These are phyloP conservation scores for Philaethria dido DNA, from an alignment of 2,888 invertebrate genomes.

Conservation along the genomic window DNA sequence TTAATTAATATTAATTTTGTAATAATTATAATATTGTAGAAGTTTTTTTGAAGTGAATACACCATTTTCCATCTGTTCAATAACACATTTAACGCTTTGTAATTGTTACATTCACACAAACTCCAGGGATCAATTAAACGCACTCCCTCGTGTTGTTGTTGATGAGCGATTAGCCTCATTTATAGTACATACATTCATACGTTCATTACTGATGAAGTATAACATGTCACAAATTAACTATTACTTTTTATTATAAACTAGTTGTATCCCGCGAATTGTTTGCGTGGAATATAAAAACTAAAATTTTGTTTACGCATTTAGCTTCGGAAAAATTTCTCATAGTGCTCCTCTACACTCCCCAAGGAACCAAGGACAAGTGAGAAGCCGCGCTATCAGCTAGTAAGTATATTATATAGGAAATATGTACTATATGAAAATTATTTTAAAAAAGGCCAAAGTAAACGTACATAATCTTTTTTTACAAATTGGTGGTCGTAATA, in stretches of 20 bases:
- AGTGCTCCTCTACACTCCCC: too few species aligned
- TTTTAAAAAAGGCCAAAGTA: too few species aligned
- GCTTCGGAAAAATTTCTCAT: too few species aligned
- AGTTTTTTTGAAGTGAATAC: too few species aligned
- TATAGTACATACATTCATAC: conserved; percentile 24
- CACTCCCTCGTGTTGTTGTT: conserved; percentile 37
- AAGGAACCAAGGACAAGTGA: too few species aligned
- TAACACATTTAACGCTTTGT: conserved; percentile 37
- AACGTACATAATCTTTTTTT: neutral
- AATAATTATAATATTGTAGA: too few species aligned
- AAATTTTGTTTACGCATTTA: too few species aligned
- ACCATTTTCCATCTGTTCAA: neutral
- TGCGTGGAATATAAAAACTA: too few species aligned
- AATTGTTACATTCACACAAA: conserved; percentile 19
- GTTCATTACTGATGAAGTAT: conserved; percentile 23
- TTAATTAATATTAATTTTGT: too few species aligned
- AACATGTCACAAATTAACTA: conserved; percentile 12
- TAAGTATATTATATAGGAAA: too few species aligned
- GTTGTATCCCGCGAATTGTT: neutral
- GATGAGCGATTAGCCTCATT: conserved; percentile 41
- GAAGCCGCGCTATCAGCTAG: too few species aligned
- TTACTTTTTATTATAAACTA: neutral
- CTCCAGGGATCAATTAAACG: conserved; percentile 41
- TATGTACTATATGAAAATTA: too few species aligned
- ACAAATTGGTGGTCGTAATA: neutral